Evolutionary conservation across 2,113 vertebrate genomes (phyloP).

Genomic region (Promerops cafer): DNA sequence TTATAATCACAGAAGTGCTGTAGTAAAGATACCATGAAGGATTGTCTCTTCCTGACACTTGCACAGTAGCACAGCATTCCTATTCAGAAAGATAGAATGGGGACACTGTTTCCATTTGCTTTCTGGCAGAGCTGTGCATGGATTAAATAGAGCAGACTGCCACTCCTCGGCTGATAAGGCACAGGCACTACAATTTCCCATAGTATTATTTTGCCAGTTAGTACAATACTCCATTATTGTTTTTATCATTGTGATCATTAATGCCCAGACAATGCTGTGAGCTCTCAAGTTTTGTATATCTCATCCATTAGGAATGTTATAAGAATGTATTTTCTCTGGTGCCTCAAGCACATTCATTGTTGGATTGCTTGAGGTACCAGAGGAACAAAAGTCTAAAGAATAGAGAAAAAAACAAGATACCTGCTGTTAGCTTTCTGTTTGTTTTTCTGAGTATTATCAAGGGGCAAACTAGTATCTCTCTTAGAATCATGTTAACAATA

Average conservation of each 20-base stretch:
- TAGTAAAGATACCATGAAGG: neutral
- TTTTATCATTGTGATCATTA: neutral
- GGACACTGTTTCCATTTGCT: neutral
- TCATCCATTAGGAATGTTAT: neutral
- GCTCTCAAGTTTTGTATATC: neutral
- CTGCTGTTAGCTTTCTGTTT: neutral
- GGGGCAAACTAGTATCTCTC: neutral
- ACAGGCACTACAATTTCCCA: neutral
- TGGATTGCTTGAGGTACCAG: neutral
- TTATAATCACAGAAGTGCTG: neutral
- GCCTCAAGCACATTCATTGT: neutral
- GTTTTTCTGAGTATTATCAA: neutral
- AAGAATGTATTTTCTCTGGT: neutral
- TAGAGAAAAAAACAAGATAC: neutral
- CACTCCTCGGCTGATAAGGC: neutral
- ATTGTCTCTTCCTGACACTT: neutral
- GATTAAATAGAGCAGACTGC: neutral
- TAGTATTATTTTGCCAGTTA: neutral
- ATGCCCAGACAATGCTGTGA: neutral
- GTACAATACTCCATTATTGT: neutral
- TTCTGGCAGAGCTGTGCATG: neutral
- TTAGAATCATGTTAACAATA: neutral
- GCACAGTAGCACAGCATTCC: neutral
- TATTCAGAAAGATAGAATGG: constrained; percentile 11
- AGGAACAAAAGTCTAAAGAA: neutral